A percentile compares a stretch with the other conserved stretches of the same genome.
Conservation (phyloP, 1,140 invertebrate genomes). For the Pseudomyrmex concolor region DNA sequence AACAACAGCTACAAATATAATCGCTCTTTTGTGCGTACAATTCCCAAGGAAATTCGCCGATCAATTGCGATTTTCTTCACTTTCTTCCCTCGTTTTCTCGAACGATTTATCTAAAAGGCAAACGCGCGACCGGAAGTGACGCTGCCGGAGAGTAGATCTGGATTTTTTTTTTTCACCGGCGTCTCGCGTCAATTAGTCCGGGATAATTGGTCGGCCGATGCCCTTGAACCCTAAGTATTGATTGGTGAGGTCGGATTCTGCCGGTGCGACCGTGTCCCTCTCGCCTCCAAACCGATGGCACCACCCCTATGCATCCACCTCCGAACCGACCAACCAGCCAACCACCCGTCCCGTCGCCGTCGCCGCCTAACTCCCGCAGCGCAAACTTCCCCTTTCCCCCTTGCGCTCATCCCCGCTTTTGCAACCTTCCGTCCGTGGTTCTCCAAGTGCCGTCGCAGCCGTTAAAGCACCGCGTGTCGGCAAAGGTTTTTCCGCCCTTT, state of each 20-base stretch:
- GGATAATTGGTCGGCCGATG: conserved; percentile 85
- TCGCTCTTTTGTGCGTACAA: too few species aligned
- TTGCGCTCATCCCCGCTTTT: conserved; percentile 10
- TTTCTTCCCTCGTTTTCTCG: too few species aligned
- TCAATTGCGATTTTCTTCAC: too few species aligned
- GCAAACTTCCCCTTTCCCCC: conserved; percentile 33
- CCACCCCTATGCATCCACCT: conserved; percentile 78
- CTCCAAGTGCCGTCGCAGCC: conserved; percentile 71
- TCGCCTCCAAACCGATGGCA: conserved; percentile 76
- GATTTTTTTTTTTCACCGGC: conserved; percentile 69
- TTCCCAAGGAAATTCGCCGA: too few species aligned
- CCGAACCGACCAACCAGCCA: conserved; percentile 71
- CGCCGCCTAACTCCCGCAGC: conserved; percentile 59
- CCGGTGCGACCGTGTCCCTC: conserved; percentile 78
- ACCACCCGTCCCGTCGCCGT: conserved; percentile 50
- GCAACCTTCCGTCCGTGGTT: conserved; percentile 67
- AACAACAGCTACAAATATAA: too few species aligned
- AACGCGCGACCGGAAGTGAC: conserved; percentile 16
- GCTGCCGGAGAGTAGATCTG: neutral
- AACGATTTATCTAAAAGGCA: too few species aligned
- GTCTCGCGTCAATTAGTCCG: conserved; percentile 81
- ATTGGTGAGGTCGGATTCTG: conserved; percentile 84
- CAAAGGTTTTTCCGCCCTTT: conserved; percentile 56
- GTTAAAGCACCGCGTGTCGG: conserved; percentile 69
- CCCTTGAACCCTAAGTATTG: conserved; percentile 85